A percentile compares a stretch with the other conserved stretches of the same genome.
These are phyloP conservation scores for Artemia sinica DNA, from an alignment of 2,888 invertebrate genomes.

Conservation along the genomic window DNA sequence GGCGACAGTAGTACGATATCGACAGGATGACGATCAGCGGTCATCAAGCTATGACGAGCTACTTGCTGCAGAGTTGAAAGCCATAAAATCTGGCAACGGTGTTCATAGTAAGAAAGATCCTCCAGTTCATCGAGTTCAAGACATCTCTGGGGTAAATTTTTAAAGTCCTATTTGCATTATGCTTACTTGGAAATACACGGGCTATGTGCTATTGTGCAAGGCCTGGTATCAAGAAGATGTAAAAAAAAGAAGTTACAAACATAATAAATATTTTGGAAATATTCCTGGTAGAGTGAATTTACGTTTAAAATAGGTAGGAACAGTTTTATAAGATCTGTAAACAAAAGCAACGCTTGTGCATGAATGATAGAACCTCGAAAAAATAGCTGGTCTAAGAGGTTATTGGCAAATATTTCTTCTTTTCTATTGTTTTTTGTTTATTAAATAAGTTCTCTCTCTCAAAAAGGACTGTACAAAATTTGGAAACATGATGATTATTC, in stretches of 20 bases:
- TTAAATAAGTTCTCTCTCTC: no score
- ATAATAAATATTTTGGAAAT: background rate
- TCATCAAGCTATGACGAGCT: conserved; percentile 83
- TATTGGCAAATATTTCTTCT: no score
- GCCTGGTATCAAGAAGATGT: background rate
- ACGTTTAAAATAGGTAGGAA: no score
- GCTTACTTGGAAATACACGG: background rate
- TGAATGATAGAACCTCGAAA: no score
- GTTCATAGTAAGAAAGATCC: conserved; percentile 76
- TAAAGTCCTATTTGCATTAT: background rate
- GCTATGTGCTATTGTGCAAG: background rate
- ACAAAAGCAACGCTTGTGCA: no score
- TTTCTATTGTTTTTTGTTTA: no score
- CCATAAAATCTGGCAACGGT: conserved; percentile 64
- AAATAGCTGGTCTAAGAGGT: no score
- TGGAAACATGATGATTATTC: no score
- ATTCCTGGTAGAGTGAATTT: background rate
- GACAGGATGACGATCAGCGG: conserved; percentile 88
- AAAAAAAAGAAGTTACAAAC: background rate
- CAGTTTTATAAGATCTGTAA: no score
- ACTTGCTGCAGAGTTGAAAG: conserved; percentile 78
- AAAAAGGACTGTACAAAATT: no score
- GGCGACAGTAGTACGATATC: conserved; percentile 78
- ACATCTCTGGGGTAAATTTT: conserved; percentile 46
- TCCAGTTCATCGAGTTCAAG: conserved; percentile 58